phyloP scores from a whole-genome alignment of 2,113 vertebrate genomes.

The Cebus imitator region DNA sequence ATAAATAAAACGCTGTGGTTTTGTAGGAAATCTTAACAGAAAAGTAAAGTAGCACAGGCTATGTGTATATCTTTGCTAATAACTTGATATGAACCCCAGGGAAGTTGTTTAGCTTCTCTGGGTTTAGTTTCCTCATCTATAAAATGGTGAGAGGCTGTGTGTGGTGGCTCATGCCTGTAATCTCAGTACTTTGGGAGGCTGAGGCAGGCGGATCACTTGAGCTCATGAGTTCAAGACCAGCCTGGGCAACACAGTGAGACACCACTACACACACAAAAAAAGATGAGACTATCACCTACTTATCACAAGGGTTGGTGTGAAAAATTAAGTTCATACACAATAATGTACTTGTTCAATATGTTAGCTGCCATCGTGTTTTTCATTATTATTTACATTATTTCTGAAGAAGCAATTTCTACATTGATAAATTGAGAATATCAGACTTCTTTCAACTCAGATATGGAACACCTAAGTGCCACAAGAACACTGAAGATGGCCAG shows the following conservation, averaged over 20 bases:
- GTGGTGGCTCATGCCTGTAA: too few species aligned
- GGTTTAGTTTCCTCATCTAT: background rate
- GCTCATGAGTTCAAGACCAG: too few species aligned
- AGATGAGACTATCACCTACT: background rate
- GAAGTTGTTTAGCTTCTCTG: conserved; percentile 22
- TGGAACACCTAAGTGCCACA: background rate
- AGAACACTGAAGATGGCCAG: background rate
- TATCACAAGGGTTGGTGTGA: background rate
- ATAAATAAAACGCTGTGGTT: background rate
- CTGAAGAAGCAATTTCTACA: background rate
- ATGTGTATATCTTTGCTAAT: background rate
- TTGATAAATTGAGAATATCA: background rate
- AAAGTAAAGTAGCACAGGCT: background rate
- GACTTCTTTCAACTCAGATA: conserved; percentile 29
- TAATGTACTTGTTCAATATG: background rate
- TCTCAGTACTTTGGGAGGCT: too few species aligned
- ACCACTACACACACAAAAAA: too few species aligned
- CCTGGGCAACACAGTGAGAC: too few species aligned
- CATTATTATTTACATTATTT: background rate
- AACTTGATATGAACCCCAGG: background rate
- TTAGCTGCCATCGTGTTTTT: background rate
- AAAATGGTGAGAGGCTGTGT: background rate
- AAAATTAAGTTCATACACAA: background rate
- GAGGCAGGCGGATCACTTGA: too few species aligned
- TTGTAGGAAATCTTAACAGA: background rate